A percentile compares a stretch with the other conserved stretches of the same genome.
phyloP scores from a whole-genome alignment of 2,888 invertebrate species.

The Caenorhabditis imperialis region DNA sequence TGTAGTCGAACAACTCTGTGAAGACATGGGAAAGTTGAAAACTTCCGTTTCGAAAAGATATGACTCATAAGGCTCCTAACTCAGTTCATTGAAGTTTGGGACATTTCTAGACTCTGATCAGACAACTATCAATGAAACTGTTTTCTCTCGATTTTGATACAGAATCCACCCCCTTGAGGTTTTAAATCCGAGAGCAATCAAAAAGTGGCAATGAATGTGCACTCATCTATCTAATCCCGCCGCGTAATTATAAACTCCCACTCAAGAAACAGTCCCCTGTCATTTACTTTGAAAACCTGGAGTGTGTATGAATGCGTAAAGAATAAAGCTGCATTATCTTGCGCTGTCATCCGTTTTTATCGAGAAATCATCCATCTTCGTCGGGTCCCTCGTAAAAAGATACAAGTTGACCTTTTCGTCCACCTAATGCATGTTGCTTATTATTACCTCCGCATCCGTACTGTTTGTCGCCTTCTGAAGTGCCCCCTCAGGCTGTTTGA shows the following conservation, averaged over 20 bases:
- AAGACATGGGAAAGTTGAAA: too few relatives aligned
- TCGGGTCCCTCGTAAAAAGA: conserved; percentile 31
- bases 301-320: conserved; percentile 33
- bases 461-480: conserved; percentile 34
- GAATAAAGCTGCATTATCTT: conserved; percentile 52
- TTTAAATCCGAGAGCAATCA: too few relatives aligned
- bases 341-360: conserved; percentile 51
- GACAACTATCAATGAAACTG: too few relatives aligned
- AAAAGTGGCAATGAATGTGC: conserved; percentile 18
- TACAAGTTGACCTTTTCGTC: conserved; percentile 47
- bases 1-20: too few relatives aligned
- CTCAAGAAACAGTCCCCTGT: conserved; percentile 16
- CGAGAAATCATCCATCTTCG: conserved; percentile 31
- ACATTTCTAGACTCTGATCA: too few relatives aligned
- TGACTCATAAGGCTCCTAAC: too few relatives aligned
- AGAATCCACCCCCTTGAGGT: too few relatives aligned
- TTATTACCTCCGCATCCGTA: conserved; percentile 20
- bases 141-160: too few relatives aligned
- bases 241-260: conserved; percentile 52
- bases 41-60: too few relatives aligned
- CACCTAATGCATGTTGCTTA: conserved; percentile 43
- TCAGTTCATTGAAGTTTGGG: too few relatives aligned
- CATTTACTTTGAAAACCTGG: conserved; percentile 21
- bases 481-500: conserved; percentile 38
- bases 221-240: conserved; percentile 49